Evolutionary conservation across 2,888 invertebrate genomes (phyloP).

Genomic region (Germaria angustata): DNA sequence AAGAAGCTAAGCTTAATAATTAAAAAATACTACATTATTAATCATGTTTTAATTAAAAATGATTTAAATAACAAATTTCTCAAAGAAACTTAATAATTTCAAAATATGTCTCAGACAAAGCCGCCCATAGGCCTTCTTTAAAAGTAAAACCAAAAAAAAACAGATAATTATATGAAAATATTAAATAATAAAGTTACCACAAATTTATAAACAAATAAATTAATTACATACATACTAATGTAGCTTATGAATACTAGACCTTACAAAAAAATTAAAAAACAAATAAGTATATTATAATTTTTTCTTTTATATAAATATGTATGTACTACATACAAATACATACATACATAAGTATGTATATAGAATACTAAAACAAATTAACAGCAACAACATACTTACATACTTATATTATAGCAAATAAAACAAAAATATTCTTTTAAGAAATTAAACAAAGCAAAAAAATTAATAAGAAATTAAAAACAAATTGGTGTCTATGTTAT

Average conservation of each 20-base stretch:
- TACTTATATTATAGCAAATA: slow-evolving; percentile 47
- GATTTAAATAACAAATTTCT: background rate
- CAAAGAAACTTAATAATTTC: slow-evolving; percentile 51
- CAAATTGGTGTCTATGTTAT: slow-evolving; percentile 60
- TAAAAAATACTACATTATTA: slow-evolving; percentile 6
- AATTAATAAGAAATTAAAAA: slow-evolving; percentile 55
- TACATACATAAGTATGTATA: background rate
- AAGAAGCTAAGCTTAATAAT: slow-evolving; percentile 51
- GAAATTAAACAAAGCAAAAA: slow-evolving; percentile 48
- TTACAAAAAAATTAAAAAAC: slow-evolving; percentile 30
- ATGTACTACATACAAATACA: background rate
- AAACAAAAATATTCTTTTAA: slow-evolving; percentile 58
- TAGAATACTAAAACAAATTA: slow-evolving; percentile 31
- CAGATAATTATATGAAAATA: slow-evolving; percentile 44
- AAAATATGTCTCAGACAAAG: slow-evolving; percentile 70
- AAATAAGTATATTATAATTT: slow-evolving; percentile 31
- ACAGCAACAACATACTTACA: slow-evolving; percentile 35
- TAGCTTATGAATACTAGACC: slow-evolving; percentile 63
- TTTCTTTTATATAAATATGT: slow-evolving; percentile 43
- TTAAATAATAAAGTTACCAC: slow-evolving; percentile 37
- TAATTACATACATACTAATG: too few species aligned
- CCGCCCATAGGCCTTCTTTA: slow-evolving; percentile 74
- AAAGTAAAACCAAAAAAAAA: slow-evolving; percentile 44
- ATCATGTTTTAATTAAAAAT: slow-evolving; percentile 7
- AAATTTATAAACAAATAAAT: slow-evolving; percentile 47